These are phyloP conservation scores for Morbakka virulenta DNA, from an alignment of 30 jellyfish, hydroid and myxozoan species.

Conservation along the genomic window DNA sequence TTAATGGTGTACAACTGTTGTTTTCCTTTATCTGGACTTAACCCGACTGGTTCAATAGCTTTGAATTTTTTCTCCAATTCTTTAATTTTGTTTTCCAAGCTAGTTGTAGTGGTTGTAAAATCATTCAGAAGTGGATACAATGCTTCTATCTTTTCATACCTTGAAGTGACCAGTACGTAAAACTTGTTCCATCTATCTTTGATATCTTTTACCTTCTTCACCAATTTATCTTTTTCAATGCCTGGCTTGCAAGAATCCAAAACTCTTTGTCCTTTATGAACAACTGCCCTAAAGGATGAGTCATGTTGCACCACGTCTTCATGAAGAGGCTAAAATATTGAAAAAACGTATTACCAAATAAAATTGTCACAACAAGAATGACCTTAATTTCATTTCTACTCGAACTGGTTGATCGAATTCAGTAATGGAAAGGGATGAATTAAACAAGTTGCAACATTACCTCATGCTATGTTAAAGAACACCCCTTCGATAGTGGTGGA, in stretches of 20 bases:
- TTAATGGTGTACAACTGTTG: slow-evolving; percentile 38
- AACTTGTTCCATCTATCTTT: slow-evolving; percentile 86
- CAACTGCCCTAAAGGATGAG: slow-evolving; percentile 49
- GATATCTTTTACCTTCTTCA: slow-evolving; percentile 45
- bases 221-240: slow-evolving; percentile 39
- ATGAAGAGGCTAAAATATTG: slow-evolving; percentile 56
- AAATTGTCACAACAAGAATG: not conserved
- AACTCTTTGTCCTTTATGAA: slow-evolving; percentile 61
- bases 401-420: slow-evolving; percentile 4
- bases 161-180: slow-evolving; percentile 38
- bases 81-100: slow-evolving; percentile 62
- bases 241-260: slow-evolving; percentile 48
- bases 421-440: too few species aligned
- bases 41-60: slow-evolving; percentile 58
- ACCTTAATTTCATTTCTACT: not conserved
- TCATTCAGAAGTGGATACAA: slow-evolving; percentile 72
- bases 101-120: slow-evolving; percentile 24
- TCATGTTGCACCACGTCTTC: slow-evolving; percentile 83
- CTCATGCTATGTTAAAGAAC: too few species aligned
- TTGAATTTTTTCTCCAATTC: slow-evolving; percentile 60
- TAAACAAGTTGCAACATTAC: too few species aligned
- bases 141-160: slow-evolving; percentile 49
- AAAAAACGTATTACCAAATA: not conserved
- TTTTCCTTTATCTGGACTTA: slow-evolving; percentile 47
- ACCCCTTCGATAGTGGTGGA: too few species aligned